These are phyloP conservation scores for Epizoanthus scotinus DNA, from an alignment of 92 coral and sea anemone species.

Conservation along the genomic window DNA sequence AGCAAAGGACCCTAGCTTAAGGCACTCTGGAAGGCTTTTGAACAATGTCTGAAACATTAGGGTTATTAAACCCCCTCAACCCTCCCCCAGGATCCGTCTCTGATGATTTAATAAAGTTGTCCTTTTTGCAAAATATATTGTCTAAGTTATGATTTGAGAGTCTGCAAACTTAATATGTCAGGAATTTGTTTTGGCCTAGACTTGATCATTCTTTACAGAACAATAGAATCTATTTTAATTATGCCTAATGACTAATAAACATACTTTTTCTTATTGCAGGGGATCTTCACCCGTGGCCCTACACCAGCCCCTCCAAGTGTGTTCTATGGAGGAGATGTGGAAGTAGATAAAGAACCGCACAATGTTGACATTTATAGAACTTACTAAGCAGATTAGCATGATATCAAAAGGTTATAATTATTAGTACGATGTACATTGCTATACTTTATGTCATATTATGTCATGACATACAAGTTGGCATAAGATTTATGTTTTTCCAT, in stretches of 20 bases:
- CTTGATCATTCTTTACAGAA: constrained; percentile 24
- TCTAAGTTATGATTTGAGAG: neutral
- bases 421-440: too few species aligned
- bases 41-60: too few species aligned
- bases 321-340: constrained; percentile 97
- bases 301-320: constrained; percentile 75
- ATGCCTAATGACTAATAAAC: neutral
- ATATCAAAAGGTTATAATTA: neutral
- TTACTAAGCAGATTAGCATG: neutral
- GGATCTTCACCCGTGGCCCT: constrained; percentile 87
- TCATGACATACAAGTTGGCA: too few species aligned
- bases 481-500: too few species aligned
- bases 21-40: too few species aligned
- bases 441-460: too few species aligned
- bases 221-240: too few species aligned
- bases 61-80: too few species aligned
- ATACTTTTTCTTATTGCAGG: constrained; percentile 47
- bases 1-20: too few species aligned
- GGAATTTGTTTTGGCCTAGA: neutral
- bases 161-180: neutral
- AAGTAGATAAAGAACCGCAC: constrained; percentile 65
- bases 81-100: too few species aligned
- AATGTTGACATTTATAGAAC: constrained; percentile 31
- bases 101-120: too few species aligned
- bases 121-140: too few species aligned